Base-by-base conservation (phyloP, 2,797 vertebrate species). In the Echiichthys vipera region DNA sequence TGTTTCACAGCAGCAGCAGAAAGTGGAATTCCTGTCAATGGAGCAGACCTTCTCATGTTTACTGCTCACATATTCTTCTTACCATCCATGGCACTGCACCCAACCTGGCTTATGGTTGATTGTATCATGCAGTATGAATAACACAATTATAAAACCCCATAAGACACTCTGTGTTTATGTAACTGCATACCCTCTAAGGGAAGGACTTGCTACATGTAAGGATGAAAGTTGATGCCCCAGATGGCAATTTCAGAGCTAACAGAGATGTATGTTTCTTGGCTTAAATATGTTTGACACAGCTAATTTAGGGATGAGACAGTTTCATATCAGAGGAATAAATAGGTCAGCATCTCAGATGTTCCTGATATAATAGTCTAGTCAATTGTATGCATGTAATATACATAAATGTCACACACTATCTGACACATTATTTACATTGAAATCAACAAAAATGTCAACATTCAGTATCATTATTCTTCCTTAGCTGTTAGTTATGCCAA, bases 1-100 rank as follows among this genome's bases (percentile, higher is more conserved):
- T 90, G 90, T 91, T 91, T 93, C 92, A 89, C 90, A 85, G 88
- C 84, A 89, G 89, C 88, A 87, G 88, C 87, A 88, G 83, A 86
- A 88, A 85, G 82, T 88, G 83, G 72, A 91, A 87, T 91, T 90
- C 83, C 87, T 88, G 88, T 90, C 79, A 92, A 81, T 85, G 89
- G 81, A 85, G 81, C 77, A 79, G 84, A 84, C 77, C 75, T 89
- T 80, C 73, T 80, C 71, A 69, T 90, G 90, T 92, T 91, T 91
- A 92, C 78, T 81, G 79, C 87, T 87, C 75, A 83, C 74, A 79
- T 76, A 61, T 70, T 86, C 89, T 49, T 71, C 67, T 77, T 75
- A 63, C 75, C 69, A 74, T 84, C 65, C 51, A 37, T 79, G 80
- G 83, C 76, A 70, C 50, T 56, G 68, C 75, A 88, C 55, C 76